phyloP scores from a whole-genome alignment of 2,797 vertebrate genomes.

The Myripristis jacobus region DNA sequence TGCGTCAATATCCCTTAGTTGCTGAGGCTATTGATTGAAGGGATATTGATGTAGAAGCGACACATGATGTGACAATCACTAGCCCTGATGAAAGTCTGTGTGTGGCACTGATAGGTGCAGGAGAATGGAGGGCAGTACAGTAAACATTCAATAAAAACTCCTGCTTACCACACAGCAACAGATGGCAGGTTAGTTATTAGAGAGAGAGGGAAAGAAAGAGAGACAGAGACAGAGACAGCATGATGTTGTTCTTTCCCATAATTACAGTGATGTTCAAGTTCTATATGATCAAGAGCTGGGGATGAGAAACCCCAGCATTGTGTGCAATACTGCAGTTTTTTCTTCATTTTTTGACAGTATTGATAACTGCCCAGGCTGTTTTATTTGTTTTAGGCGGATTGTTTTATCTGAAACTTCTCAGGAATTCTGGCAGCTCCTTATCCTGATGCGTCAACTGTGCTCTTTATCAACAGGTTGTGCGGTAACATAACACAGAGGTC shows the following conservation, averaged over 20 bases:
- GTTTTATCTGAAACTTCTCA: not conserved
- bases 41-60: too few relatives aligned
- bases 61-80: too few relatives aligned
- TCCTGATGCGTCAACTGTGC: not conserved
- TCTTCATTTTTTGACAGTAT: not conserved
- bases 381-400: too few relatives aligned
- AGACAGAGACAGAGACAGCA: not conserved
- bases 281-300: not conserved
- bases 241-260: not conserved
- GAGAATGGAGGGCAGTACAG: too few relatives aligned
- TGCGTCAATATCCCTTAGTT: too few relatives aligned
- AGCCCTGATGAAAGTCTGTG: too few relatives aligned
- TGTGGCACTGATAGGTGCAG: too few relatives aligned
- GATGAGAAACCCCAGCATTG: not conserved
- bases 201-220: not conserved
- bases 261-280: not conserved
- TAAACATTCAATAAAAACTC: too few relatives aligned
- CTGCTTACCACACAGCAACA: too few relatives aligned
- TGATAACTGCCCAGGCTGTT: not conserved
- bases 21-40: too few relatives aligned
- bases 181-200: too few relatives aligned
- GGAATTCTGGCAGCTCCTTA: not conserved
- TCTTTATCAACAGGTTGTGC: not conserved
- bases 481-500: not conserved
- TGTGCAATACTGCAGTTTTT: not conserved